Conservation (phyloP, 2,113 vertebrate genomes). For the Cervus canadensis region DNA sequence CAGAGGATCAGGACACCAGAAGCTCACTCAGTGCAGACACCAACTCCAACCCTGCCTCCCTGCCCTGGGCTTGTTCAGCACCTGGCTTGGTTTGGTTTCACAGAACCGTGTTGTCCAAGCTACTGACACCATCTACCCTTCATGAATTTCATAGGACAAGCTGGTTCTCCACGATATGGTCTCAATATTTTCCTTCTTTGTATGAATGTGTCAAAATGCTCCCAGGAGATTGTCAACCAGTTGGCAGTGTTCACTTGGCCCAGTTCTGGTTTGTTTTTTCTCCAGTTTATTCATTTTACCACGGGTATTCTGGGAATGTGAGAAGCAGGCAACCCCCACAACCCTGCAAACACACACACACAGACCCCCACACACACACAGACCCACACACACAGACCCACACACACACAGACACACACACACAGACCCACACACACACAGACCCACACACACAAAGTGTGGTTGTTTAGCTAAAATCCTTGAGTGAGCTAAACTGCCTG, state of each 20-base stretch:
- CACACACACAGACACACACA: background rate
- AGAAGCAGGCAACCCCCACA: conserved; percentile 14
- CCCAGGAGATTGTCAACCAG: conserved; percentile 36
- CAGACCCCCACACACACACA: background rate
- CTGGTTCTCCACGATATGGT: conserved; percentile 32
- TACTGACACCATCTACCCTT: conserved; percentile 66
- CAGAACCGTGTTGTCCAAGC: conserved; percentile 66
- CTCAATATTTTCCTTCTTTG: conserved; percentile 54
- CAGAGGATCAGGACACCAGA: conserved; percentile 45
- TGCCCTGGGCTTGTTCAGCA: conserved; percentile 61
- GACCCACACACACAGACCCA: background rate
- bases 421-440: background rate
- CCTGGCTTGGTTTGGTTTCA: conserved; percentile 76
- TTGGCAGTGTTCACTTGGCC: conserved; percentile 34
- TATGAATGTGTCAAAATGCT: conserved; percentile 39
- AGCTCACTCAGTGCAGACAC: conserved; percentile 44
- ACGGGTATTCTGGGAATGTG: conserved; percentile 48
- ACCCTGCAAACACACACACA: background rate
- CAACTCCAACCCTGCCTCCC: conserved; percentile 9
- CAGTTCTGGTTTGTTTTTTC: conserved; percentile 41
- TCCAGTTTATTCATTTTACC: conserved; percentile 53
- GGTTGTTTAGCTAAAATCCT: conserved; percentile 28
- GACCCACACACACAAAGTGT: background rate
- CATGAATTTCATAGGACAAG: conserved; percentile 63
- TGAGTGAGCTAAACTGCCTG: background rate